A percentile compares a stretch with the other conserved stretches of the same genome.
These are phyloP conservation scores for Sepiola atlantica DNA, from an alignment of 2,888 invertebrate genomes.

Conservation along the genomic window DNA sequence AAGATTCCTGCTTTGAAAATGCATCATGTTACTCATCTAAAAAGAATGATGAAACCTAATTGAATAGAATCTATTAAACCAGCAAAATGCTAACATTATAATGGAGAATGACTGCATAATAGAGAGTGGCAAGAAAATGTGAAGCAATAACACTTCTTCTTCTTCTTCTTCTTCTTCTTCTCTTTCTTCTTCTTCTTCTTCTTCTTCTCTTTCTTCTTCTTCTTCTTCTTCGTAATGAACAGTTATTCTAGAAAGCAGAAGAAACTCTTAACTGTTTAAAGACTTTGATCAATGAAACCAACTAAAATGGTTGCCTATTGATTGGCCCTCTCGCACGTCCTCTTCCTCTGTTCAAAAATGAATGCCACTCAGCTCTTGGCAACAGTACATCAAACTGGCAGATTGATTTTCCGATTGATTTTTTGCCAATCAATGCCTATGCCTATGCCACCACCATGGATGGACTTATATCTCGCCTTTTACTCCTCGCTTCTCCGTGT, in stretches of 20 bases:
- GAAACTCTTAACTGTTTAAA: neutral
- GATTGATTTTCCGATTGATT: neutral
- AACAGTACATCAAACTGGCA: neutral
- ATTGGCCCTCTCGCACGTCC: neutral
- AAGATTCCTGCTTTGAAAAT: neutral
- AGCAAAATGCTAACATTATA: neutral
- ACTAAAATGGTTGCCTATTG: neutral
- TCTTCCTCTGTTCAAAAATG: neutral
- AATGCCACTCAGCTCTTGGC: neutral
- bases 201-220: no score
- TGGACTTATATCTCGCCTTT: neutral
- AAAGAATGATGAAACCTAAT: neutral
- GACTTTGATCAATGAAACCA: constrained; percentile 20
- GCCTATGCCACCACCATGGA: neutral
- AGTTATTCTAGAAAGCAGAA: neutral
- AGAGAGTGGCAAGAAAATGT: neutral
- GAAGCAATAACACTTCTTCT: neutral
- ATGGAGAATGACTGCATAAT: neutral
- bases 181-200: no score
- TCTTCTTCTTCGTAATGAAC: no score
- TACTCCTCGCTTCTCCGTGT: neutral
- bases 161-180: no score
- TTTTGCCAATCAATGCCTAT: neutral
- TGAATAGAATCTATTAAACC: neutral
- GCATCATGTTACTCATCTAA: neutral